Evolutionary conservation across 1,140 invertebrate genomes (phyloP).

Genomic region (Antheraea pernyi): DNA sequence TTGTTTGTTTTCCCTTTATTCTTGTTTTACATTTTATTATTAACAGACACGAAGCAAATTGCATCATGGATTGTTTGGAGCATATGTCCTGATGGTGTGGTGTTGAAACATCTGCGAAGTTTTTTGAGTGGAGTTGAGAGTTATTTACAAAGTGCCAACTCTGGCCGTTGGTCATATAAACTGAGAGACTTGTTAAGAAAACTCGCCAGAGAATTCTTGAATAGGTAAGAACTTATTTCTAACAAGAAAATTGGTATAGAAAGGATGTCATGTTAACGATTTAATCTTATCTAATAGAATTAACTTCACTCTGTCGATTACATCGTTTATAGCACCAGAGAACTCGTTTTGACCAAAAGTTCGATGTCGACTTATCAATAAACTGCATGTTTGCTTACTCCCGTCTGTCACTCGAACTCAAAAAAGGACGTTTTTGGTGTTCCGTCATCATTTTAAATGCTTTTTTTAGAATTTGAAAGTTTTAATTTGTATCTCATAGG

Average conservation of each 20-base stretch:
- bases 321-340: too few relatives aligned
- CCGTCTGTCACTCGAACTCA: too few relatives aligned
- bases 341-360: too few relatives aligned
- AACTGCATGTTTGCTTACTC: too few relatives aligned
- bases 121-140: conserved; percentile 92
- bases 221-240: conserved; percentile 40
- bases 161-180: conserved; percentile 87
- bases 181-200: conserved; percentile 83
- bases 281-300: too few relatives aligned
- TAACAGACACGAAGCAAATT: conserved; percentile 80
- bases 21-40: not conserved
- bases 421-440: too few relatives aligned
- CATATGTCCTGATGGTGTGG: conserved; percentile 79
- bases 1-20: not conserved
- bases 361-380: too few relatives aligned
- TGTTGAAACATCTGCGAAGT: conserved; percentile 87
- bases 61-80: conserved; percentile 86
- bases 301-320: too few relatives aligned
- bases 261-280: not conserved
- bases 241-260: not conserved
- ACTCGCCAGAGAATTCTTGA: conserved; percentile 72
- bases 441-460: too few relatives aligned
- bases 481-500: too few relatives aligned
- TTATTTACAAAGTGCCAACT: conserved; percentile 94
- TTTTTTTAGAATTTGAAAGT: too few relatives aligned